Conservation (phyloP, 2,888 invertebrate genomes). For the Pseudococcus longispinus region DNA sequence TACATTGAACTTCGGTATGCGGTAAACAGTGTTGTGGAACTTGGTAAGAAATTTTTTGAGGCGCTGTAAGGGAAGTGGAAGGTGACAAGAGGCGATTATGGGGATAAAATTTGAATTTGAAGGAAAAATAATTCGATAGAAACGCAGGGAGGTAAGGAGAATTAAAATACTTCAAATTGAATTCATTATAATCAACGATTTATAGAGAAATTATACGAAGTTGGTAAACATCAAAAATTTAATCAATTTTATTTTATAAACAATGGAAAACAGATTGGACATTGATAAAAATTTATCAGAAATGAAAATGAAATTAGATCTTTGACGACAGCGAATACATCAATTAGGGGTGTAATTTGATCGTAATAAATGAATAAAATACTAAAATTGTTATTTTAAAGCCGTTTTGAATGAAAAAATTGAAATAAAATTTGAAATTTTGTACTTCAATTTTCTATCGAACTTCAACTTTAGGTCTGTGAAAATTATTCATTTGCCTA, state of each 20-base stretch:
- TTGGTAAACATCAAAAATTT: slow-evolving; percentile 1
- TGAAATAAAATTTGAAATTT: background rate
- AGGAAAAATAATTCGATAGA: background rate
- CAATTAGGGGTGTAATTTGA: background rate
- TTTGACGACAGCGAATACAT: background rate
- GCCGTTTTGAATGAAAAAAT: background rate
- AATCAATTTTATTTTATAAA: background rate
- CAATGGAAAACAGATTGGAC: slow-evolving; percentile 8
- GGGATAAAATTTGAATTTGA: background rate
- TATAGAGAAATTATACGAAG: background rate
- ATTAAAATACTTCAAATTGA: background rate
- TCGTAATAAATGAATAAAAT: background rate
- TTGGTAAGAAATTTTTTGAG: slow-evolving; percentile 6
- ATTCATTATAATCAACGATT: background rate
- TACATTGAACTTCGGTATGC: slow-evolving; percentile 33
- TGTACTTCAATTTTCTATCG: background rate
- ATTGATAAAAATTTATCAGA: background rate
- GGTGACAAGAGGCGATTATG: background rate
- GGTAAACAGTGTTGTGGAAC: slow-evolving; percentile 27
- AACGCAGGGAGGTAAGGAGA: background rate
- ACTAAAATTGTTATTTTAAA: background rate
- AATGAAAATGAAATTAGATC: background rate
- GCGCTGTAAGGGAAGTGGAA: background rate
- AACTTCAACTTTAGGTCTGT: background rate
- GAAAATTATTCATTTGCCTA: background rate